Evolutionary conservation across 2,113 vertebrate species (phyloP), one percentile per base, ranked within the genome.

Genomic region (Campylorhamphus procurvoides): DNA sequence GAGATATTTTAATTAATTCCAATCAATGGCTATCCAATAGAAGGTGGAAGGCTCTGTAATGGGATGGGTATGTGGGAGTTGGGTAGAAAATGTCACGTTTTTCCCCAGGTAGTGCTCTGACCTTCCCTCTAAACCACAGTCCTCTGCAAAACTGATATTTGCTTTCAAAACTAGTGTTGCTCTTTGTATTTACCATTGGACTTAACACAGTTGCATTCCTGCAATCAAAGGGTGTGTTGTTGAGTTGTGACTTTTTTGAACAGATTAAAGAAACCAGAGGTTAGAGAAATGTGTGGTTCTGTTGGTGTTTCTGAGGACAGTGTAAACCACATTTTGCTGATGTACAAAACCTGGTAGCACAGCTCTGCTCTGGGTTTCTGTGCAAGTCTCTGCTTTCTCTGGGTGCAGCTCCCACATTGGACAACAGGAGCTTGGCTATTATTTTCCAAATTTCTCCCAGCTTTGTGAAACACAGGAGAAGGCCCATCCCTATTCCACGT

Each of bases 1-100:
- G 89, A 93, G 88, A 67, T 77, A 67, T 68, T 84, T 87, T 39
- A 75, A 84, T 85, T 64, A 90, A 81, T 87, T 84, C 31, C 46
- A 86, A 40, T 64, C 69, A 72, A 71, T 3, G 6, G 62, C 46
- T 46, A 46, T 42, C 79, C 55, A 59, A 17, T 14, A 79, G 42
- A 37, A 89, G 63, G 29, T 33, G 24, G 40, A 89, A 92, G 12
- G 56, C 24, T 35, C 50, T 75, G 58, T 42, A 74, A 64, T 42
- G 66, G 75, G 52, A 78, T 50, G 20, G 18, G 29, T 35, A 33
- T 49, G 18, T 60, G 76, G 47, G 1, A 16, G 37, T 0, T 59
- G 49, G 39, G 50, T 27, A 60, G 64, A 56, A 86, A 68, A 83
- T 17, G 1, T 72, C 53, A 39, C 18, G 24, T 52, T 71, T 95